phyloP scores from a whole-genome alignment of 2,888 invertebrate species.

The Diarsia mendica region DNA sequence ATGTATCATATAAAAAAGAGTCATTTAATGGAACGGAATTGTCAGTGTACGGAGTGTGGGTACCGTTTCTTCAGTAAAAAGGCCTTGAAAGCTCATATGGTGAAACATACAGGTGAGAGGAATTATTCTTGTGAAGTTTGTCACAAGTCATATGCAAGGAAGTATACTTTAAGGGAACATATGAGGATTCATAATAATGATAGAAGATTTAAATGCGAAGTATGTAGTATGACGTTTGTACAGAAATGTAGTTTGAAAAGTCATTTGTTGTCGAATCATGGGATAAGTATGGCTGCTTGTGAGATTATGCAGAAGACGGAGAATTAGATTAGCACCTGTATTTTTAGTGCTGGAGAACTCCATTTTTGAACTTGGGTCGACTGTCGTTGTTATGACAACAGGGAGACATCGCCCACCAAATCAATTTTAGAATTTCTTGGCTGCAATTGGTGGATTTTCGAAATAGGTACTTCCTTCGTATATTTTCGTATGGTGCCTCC shows the following conservation, averaged over 20 bases:
- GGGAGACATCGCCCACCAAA: no score
- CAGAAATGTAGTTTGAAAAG: slow-evolving; percentile 85
- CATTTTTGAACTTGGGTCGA: no score
- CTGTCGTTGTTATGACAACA: no score
- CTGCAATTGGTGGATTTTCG: no score
- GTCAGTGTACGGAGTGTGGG: slow-evolving; percentile 87
- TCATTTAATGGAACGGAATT: slow-evolving; percentile 87
- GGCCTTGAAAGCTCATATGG: slow-evolving; percentile 81
- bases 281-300: slow-evolving; percentile 80
- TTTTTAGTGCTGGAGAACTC: no score
- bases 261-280: slow-evolving; percentile 83
- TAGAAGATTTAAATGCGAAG: slow-evolving; percentile 81
- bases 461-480: no score
- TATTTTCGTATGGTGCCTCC: no score
- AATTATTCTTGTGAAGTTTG: slow-evolving; percentile 83
- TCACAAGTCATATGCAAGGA: slow-evolving; percentile 70
- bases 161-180: slow-evolving; percentile 83
- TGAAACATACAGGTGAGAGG: slow-evolving; percentile 72
- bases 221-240: slow-evolving; percentile 80
- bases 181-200: slow-evolving; percentile 86
- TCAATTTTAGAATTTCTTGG: no score
- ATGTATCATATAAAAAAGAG: slow-evolving; percentile 85
- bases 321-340: not conserved
- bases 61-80: slow-evolving; percentile 89
- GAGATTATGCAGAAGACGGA: slow-evolving; percentile 70